Conservation (phyloP, 1,140 invertebrate species). For the Drosophila neocordata region DNA sequence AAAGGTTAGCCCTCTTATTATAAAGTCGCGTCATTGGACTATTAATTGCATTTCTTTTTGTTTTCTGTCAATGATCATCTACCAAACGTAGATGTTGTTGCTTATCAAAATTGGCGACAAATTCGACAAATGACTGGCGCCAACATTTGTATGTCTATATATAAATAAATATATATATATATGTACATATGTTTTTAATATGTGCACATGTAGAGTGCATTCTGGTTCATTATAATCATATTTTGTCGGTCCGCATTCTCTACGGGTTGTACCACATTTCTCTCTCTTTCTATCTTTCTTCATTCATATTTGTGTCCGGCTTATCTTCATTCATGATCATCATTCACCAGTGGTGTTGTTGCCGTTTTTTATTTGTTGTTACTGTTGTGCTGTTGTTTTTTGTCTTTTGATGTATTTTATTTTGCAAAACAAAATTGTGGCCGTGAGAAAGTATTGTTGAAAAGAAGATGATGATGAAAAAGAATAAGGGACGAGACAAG, state of each 20-base stretch:
- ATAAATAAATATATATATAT: not conserved
- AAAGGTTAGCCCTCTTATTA: not conserved
- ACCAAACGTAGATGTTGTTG: slow-evolving; percentile 3
- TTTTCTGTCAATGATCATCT: slow-evolving; percentile 20
- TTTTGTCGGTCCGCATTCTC: slow-evolving; percentile 1
- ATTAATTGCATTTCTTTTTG: slow-evolving; percentile 35
- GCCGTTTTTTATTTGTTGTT: slow-evolving; percentile 30
- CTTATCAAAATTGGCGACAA: slow-evolving; percentile 65
- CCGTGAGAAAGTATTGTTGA: slow-evolving; percentile 50
- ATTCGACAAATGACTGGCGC: slow-evolving; percentile 48
- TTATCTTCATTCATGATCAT: slow-evolving; percentile 13
- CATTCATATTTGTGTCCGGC: slow-evolving; percentile 39
- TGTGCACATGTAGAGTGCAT: slow-evolving; percentile 29
- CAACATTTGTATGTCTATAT: slow-evolving; percentile 39
- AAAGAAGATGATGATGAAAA: slow-evolving; percentile 14
- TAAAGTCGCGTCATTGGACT: slow-evolving; percentile 9
- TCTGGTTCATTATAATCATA: slow-evolving; percentile 14
- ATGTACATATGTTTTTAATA: not conserved
- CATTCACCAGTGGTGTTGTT: slow-evolving; percentile 42
- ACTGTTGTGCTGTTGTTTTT: slow-evolving; percentile 24
- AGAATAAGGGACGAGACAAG: slow-evolving; percentile 11
- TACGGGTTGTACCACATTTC: slow-evolving; percentile 27
- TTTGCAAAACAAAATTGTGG: slow-evolving; percentile 35
- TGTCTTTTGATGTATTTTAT: slow-evolving; percentile 45
- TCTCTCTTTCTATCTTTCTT: slow-evolving; percentile 18